Evolutionary conservation across 2,113 vertebrate genomes (phyloP), one percentile per base, ranked within the genome.

Genomic region (Chloropsis cyanopogon): DNA sequence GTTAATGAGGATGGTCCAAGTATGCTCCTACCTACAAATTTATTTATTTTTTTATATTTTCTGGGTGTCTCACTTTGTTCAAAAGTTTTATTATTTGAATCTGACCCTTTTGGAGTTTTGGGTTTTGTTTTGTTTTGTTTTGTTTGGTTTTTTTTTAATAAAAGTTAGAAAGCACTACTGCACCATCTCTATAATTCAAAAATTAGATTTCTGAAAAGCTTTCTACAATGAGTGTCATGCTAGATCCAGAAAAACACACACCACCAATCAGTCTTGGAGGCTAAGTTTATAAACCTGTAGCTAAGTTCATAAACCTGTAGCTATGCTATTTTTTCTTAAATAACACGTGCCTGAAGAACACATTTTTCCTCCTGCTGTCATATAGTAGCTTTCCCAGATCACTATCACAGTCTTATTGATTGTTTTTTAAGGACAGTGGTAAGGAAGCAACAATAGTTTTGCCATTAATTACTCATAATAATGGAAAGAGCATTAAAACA

Each of bases 331-430:
- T 60, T 50, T 61, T 69, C 10, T 28, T 20, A n/a, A 83, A 13
- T 8, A 71, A 6, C 29, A 37, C 2, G 0, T 77, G 4, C 18
- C 19, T 70, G 47, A 69, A 28, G 4, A 70, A 11, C 11, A 63
- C 10, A 11, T 26, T 7, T 19, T 8, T 4, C 25, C 10, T 21
- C 15, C 7, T 5, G 2, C 14, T 16, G 1, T 13, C n/a, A 46
- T 8, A 10, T 1, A 37, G 14, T 10, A n/a, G 7, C 29, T 60
- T 77, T 65, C 28, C 28, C 54, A 92, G 25, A 37, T 21, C 26
- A 42, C 19, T 35, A 22, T 28, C 8, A 37, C 25, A 57, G 3
- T 25, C 21, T 31, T 33, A 15, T 6, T 53, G 18, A 49, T 54
- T 46, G 13, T n/a, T n/a, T 44, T 65, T 26, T 50, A 25, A 47